These are phyloP conservation scores for Dipus sagitta DNA, from an alignment of 2,797 vertebrate species.

Conservation along the genomic window DNA sequence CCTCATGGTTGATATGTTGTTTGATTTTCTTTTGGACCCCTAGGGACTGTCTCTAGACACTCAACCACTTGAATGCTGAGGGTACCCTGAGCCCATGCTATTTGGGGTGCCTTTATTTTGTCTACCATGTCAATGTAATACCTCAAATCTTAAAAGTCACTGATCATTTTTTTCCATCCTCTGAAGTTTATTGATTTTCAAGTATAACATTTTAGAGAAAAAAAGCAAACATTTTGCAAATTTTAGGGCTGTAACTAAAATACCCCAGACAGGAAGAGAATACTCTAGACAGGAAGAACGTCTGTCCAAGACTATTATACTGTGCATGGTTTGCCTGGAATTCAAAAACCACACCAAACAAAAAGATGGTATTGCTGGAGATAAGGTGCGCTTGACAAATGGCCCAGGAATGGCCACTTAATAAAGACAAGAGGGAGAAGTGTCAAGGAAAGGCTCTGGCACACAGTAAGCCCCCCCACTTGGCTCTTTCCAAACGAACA, in stretches of 20 bases:
- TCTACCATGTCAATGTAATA: conserved; percentile 21
- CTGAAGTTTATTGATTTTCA: conserved; percentile 76
- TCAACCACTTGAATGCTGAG: background rate
- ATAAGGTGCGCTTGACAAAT: conserved; percentile 74
- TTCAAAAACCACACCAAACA: conserved; percentile 71
- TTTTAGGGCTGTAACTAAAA: conserved; percentile 76
- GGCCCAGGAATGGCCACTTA: conserved; percentile 45
- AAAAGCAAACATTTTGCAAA: conserved; percentile 74
- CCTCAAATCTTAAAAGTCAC: conserved; percentile 12
- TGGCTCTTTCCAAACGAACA: conserved; percentile 14
- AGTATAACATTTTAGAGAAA: conserved; percentile 73
- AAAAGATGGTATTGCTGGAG: conserved; percentile 75
- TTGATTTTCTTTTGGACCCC: conserved; percentile 49
- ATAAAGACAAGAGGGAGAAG: conserved; percentile 53
- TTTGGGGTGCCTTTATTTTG: background rate
- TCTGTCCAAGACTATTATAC: conserved; percentile 81
- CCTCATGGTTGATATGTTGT: conserved; percentile 54
- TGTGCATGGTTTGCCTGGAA: conserved; percentile 76
- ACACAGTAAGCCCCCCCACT: background rate
- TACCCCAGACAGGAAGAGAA: conserved; percentile 84
- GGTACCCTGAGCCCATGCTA: background rate
- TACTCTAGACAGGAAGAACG: conserved; percentile 82
- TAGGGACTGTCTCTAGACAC: background rate
- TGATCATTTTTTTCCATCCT: conserved; percentile 65
- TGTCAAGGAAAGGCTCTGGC: conserved; percentile 53